A percentile compares a stretch with the other conserved stretches of the same genome.
These are phyloP conservation scores for Eupsittula cactorum DNA, from an alignment of 2,113 vertebrate genomes.

Conservation along the genomic window DNA sequence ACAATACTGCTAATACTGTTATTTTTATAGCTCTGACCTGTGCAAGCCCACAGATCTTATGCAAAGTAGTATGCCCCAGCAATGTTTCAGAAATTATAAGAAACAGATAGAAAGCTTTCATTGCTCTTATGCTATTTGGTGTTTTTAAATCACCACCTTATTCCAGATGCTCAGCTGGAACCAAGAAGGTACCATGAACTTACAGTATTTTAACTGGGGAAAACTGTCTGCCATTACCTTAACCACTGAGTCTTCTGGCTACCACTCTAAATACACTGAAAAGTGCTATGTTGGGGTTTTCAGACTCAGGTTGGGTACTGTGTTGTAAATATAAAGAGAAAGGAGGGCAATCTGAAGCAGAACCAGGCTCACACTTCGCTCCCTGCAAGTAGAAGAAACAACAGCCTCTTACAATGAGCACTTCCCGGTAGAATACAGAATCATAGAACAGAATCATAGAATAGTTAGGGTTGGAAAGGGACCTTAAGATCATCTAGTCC, in stretches of 20 bases:
- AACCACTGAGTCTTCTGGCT: not conserved
- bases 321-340: not conserved
- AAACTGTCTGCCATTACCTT: not conserved
- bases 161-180: not conserved
- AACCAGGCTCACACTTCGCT: not conserved
- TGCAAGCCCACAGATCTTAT: not conserved
- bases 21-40: not conserved
- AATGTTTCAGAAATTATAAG: not conserved
- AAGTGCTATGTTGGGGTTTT: not conserved
- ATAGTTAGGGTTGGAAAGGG: no score
- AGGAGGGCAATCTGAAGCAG: not conserved
- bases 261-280: not conserved
- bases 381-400: not conserved
- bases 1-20: not conserved
- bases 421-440: not conserved
- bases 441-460: no score
- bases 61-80: not conserved
- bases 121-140: not conserved
- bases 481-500: no score
- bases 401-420: not conserved
- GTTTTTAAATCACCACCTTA: not conserved
- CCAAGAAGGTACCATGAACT: not conserved
- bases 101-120: not conserved
- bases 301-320: not conserved
- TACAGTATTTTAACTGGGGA: not conserved